Evolutionary conservation across 1,140 invertebrate species (phyloP).

Genomic region (Ericerus pela): DNA sequence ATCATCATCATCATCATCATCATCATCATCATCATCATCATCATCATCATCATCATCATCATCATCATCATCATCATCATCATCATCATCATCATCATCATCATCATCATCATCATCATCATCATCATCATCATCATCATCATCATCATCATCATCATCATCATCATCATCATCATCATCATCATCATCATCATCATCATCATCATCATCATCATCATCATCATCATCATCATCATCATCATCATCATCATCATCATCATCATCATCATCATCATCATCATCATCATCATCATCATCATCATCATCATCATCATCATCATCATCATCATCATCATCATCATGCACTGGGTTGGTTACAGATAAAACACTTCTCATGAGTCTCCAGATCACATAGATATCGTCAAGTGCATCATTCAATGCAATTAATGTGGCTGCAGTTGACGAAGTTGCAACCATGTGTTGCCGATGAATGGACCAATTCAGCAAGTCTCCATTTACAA

Average conservation of each 20-base stretch:
- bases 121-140: background rate
- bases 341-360: no score
- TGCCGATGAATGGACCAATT: no score
- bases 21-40: background rate
- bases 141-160: slow-evolving; percentile 17
- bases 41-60: background rate
- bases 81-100: slow-evolving; percentile 1
- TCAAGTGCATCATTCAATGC: no score
- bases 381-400: no score
- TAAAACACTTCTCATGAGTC: no score
- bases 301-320: background rate
- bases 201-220: background rate
- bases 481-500: no score
- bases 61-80: slow-evolving; percentile 3
- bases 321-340: background rate
- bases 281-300: background rate
- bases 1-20: background rate
- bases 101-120: background rate
- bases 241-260: background rate
- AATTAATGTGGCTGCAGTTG: no score
- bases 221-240: background rate
- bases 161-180: background rate
- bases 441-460: no score
- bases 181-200: background rate
- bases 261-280: background rate